Conservation (phyloP, 2,113 vertebrate species). For the Elachura formosa region DNA sequence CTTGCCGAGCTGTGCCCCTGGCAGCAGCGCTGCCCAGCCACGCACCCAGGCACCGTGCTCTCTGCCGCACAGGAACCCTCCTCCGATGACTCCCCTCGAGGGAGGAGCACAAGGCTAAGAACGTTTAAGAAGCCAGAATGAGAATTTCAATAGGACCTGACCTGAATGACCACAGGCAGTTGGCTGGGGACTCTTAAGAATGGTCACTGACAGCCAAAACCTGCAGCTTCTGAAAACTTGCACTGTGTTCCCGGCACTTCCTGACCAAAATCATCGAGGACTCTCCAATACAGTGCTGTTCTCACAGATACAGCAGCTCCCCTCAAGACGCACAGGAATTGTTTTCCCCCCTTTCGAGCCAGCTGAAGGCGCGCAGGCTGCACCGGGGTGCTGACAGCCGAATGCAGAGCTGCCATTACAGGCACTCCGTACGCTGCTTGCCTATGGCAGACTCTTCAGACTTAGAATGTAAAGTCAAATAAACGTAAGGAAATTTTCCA, state of each 20-base stretch:
- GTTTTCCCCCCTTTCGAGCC: background rate
- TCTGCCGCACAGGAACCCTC: background rate
- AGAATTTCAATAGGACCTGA: background rate
- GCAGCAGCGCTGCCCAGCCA: background rate
- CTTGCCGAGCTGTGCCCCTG: background rate
- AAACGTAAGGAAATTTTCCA: slow-evolving; percentile 43
- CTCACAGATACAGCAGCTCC: background rate
- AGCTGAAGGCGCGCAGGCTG: background rate
- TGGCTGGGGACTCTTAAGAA: background rate
- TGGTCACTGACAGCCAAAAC: background rate
- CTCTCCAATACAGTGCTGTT: background rate
- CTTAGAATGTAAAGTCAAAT: slow-evolving; percentile 23
- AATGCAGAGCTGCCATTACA: background rate
- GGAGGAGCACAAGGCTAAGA: background rate
- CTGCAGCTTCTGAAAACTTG: background rate
- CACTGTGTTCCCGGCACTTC: background rate
- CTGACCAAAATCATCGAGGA: background rate
- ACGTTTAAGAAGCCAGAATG: background rate
- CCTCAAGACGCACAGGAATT: background rate
- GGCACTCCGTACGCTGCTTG: background rate
- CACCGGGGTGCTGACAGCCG: background rate
- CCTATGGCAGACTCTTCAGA: background rate
- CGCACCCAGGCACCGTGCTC: accelerated
- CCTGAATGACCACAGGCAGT: background rate
- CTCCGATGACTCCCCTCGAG: background rate